phyloP scores from a whole-genome alignment of 2,797 vertebrate genomes.

The Psittacula derbiana region DNA sequence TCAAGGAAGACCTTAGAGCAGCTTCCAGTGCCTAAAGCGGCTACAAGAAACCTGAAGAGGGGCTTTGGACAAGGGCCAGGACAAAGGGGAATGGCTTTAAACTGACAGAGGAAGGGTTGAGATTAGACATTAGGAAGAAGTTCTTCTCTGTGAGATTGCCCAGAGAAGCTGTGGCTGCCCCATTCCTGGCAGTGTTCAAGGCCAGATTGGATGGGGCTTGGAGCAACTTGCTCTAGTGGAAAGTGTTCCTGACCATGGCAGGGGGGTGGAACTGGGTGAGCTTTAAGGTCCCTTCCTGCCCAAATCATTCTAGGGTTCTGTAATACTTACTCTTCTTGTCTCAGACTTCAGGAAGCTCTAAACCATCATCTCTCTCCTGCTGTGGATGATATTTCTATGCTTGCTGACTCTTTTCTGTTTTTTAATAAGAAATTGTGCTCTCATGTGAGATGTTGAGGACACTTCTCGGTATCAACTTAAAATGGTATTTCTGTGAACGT shows the following conservation, averaged over 20 bases:
- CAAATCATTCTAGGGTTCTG: neutral
- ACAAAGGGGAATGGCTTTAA: neutral
- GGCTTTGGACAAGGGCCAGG: neutral
- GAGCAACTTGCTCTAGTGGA: neutral
- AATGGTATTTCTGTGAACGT: neutral
- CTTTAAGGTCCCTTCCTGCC: neutral
- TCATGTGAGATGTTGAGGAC: neutral
- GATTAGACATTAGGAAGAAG: neutral
- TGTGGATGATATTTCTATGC: neutral
- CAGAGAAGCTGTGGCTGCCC: neutral
- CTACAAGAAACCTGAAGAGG: neutral
- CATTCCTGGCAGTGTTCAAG: neutral
- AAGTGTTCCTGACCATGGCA: neutral
- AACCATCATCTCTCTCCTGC: neutral
- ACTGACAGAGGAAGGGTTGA: neutral
- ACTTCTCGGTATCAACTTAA: neutral
- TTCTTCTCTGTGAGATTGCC: neutral
- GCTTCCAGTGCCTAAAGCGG: neutral
- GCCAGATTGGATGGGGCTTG: neutral
- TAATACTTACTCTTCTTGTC: neutral
- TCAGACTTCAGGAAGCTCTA: neutral
- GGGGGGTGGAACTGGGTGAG: neutral
- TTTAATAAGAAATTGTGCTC: neutral
- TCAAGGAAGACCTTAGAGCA: neutral
- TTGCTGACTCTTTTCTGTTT: neutral